Conservation (phyloP, 2,797 vertebrate species). For the Crypturellus tataupa region DNA sequence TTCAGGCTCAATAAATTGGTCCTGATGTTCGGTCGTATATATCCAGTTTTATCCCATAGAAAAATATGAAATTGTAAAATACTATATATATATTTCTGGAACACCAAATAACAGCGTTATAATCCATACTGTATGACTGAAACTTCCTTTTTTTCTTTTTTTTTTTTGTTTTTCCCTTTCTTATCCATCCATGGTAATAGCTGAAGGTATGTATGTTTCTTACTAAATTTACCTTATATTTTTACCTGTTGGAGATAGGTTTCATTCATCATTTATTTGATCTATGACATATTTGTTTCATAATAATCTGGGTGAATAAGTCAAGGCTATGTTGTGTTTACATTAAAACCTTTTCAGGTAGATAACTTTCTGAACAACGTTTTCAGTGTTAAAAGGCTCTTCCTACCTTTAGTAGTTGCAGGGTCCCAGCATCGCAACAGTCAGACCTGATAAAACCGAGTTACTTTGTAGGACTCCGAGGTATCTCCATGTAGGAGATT, state of each 20-base stretch:
- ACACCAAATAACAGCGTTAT: neutral
- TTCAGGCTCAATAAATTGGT: neutral
- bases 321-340: neutral
- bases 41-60: neutral
- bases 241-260: neutral
- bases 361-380: neutral
- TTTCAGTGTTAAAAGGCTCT: neutral
- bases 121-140: neutral
- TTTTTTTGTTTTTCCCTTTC: neutral
- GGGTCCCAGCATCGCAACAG: neutral
- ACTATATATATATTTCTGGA: neutral
- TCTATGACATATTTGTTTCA: neutral
- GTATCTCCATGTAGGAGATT: neutral
- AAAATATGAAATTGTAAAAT: neutral
- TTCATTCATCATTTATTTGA: neutral
- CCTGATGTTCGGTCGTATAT: neutral
- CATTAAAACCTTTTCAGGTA: neutral
- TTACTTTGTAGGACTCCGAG: neutral
- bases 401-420: neutral
- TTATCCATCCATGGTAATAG: neutral
- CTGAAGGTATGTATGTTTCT: slow-evolving; percentile 62
- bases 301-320: neutral
- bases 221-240: neutral
- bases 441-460: neutral
- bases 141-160: slow-evolving; percentile 3